Conservation (phyloP, 2,888 invertebrate species). For the Saturnia japonica region DNA sequence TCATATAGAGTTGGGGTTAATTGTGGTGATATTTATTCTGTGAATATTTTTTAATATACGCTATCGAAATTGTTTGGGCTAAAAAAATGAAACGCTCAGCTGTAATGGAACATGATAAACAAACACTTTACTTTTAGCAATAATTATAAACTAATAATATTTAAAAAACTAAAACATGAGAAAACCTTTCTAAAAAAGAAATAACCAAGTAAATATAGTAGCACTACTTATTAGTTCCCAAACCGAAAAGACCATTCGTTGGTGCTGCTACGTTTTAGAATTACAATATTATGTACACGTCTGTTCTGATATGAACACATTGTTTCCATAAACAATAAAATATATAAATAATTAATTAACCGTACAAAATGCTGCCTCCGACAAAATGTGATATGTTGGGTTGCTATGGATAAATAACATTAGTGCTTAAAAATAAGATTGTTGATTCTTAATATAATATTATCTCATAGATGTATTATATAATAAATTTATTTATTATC, state of each 20-base stretch:
- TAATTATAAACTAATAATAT: background rate
- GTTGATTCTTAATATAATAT: background rate
- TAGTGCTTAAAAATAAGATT: background rate
- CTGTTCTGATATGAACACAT: background rate
- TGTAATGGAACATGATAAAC: background rate
- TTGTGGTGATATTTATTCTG: too few relatives aligned
- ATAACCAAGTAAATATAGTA: background rate
- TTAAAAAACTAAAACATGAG: background rate
- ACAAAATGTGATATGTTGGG: background rate
- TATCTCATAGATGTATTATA: background rate
- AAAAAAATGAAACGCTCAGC: background rate
- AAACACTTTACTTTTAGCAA: background rate
- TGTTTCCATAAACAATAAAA: background rate
- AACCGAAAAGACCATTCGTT: background rate
- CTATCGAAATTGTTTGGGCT: background rate
- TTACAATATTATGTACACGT: background rate
- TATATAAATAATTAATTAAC: background rate
- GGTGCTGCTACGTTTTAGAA: background rate
- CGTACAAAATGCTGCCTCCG: background rate
- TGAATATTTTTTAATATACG: background rate
- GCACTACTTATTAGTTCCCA: background rate
- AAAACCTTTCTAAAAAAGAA: background rate
- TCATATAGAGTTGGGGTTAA: too few relatives aligned
- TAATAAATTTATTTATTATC: too few relatives aligned
- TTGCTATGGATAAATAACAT: background rate